These are phyloP conservation scores for Notodonta ziczac DNA, from an alignment of 2,888 invertebrate genomes.

Conservation along the genomic window DNA sequence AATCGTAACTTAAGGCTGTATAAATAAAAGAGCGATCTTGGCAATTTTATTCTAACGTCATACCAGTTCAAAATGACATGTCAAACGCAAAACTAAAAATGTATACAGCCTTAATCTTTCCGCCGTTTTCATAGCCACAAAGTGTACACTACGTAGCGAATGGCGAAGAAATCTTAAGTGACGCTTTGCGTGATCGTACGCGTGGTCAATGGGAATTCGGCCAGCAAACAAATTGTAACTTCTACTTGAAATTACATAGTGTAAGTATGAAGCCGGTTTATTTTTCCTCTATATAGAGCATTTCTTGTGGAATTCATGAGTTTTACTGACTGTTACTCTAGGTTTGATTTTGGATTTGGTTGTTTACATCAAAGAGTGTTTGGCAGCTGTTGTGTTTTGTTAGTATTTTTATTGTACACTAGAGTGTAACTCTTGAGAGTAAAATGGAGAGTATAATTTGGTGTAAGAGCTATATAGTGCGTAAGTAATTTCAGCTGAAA, in stretches of 20 bases:
- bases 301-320: background rate
- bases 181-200: constrained; percentile 71
- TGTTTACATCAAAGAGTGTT: background rate
- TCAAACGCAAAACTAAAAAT: too few species aligned
- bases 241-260: constrained; percentile 31
- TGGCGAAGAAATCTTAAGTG: constrained; percentile 76
- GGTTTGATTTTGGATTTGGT: background rate
- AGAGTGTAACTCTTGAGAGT: background rate
- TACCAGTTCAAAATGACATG: too few species aligned
- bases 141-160: constrained; percentile 48
- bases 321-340: background rate
- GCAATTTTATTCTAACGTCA: too few species aligned
- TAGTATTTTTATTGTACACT: background rate
- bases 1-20: too few species aligned
- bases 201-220: constrained; percentile 70
- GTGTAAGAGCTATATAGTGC: too few species aligned
- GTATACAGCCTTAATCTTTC: too few species aligned
- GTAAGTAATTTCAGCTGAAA: too few species aligned
- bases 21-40: too few species aligned
- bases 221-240: constrained; percentile 40
- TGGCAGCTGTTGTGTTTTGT: background rate
- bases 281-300: constrained; percentile 1
- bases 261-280: constrained; percentile 34
- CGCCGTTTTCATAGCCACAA: constrained; percentile 30
- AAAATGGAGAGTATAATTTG: too few species aligned